phyloP scores from a whole-genome alignment of 1,140 invertebrate genomes.

The Prorops nasuta region DNA sequence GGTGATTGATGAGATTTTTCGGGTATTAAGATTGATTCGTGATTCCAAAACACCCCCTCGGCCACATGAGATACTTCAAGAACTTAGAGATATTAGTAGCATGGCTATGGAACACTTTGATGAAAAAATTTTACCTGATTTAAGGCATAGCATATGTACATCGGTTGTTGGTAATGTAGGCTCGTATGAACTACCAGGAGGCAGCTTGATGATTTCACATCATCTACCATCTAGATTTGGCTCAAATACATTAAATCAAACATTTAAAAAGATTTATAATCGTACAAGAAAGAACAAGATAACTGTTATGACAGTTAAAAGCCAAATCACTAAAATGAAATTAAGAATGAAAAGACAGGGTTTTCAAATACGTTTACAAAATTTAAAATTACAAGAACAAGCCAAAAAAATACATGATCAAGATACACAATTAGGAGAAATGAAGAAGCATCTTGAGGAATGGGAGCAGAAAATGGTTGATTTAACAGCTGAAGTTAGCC shows the following conservation, averaged over 20 bases:
- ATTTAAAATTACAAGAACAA: conserved; percentile 55
- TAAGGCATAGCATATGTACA: conserved; percentile 50
- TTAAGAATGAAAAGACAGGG: conserved; percentile 46
- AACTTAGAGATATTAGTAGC: conserved; percentile 86
- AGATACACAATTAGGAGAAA: conserved; percentile 54
- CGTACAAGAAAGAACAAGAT: conserved; percentile 47
- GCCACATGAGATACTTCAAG: conserved; percentile 83
- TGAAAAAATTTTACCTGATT: conserved; percentile 75
- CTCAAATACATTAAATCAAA: conserved; percentile 33
- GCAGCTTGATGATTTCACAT: conserved; percentile 44
- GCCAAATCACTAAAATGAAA: conserved; percentile 42
- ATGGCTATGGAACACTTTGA: conserved; percentile 98
- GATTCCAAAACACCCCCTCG: conserved; percentile 67
- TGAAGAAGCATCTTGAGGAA: conserved; percentile 59
- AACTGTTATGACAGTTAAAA: conserved; percentile 32
- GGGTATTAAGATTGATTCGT: conserved; percentile 70
- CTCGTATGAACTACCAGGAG: conserved; percentile 43
- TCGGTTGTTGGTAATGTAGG: conserved; percentile 43
- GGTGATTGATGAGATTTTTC: conserved; percentile 86
- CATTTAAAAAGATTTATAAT: conserved; percentile 46
- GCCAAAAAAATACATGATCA: conserved; percentile 55
- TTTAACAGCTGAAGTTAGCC: conserved; percentile 55
- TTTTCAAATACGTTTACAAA: conserved; percentile 51
- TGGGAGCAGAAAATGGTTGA: conserved; percentile 61
- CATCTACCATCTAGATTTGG: conserved; percentile 13